phyloP scores from a whole-genome alignment of 2,888 invertebrate species.

The Chydorus sphaericus region DNA sequence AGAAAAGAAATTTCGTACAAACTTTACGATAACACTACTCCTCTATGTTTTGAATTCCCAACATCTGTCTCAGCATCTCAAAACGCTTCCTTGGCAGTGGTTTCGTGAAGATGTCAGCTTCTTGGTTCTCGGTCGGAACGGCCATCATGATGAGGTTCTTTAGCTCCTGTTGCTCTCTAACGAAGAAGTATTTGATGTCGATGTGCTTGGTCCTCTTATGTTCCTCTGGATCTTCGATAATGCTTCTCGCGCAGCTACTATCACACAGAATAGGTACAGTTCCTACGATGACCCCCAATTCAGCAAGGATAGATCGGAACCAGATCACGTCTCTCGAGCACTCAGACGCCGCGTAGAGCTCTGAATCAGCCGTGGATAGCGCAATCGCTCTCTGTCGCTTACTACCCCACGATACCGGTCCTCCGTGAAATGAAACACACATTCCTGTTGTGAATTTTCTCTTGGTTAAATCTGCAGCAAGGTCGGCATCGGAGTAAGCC shows the following conservation, averaged over 20 bases:
- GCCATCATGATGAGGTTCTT: background rate
- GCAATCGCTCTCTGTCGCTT: background rate
- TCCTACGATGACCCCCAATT: background rate
- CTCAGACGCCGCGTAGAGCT: background rate
- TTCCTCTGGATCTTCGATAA: background rate
- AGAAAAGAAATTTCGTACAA: background rate
- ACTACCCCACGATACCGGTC: background rate
- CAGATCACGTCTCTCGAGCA: background rate
- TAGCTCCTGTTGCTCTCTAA: background rate
- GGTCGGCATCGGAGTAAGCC: background rate
- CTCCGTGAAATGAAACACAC: background rate
- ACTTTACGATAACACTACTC: too few species aligned
- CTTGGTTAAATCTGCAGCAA: background rate
- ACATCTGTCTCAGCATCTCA: background rate
- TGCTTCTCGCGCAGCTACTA: background rate
- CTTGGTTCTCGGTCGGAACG: background rate
- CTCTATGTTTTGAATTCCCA: background rate
- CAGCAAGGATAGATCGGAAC: background rate
- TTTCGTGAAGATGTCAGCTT: background rate
- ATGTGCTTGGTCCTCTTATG: background rate
- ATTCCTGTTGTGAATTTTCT: background rate
- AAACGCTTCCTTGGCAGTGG: background rate
- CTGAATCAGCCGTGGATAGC: background rate
- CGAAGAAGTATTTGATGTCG: background rate
- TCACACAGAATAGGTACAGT: background rate